phyloP scores from a whole-genome alignment of 2,113 vertebrate species.

The Candoia aspera region DNA sequence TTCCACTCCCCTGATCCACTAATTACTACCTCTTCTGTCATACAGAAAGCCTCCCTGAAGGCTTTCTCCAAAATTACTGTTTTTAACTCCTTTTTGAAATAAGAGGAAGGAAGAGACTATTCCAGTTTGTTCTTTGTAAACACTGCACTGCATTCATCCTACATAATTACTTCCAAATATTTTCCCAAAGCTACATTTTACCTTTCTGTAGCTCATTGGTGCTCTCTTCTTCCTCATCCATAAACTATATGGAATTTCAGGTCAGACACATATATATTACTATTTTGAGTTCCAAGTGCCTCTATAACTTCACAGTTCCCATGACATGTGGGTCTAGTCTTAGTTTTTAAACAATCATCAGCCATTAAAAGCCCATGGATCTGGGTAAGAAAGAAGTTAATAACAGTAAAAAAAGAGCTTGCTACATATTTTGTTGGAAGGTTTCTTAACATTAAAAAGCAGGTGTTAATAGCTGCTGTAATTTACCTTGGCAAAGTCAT shows the following conservation, averaged over 20 bases:
- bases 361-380: background rate
- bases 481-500: background rate
- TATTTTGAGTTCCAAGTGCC: background rate
- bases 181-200: background rate
- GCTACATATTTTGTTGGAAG: background rate
- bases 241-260: background rate
- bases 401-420: background rate
- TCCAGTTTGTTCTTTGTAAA: background rate
- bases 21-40: background rate
- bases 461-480: background rate
- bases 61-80: background rate
- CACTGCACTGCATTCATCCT: background rate
- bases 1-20: background rate
- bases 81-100: background rate
- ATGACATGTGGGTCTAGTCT: background rate
- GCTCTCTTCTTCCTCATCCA: background rate
- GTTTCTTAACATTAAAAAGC: background rate
- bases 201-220: background rate
- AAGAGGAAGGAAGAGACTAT: background rate
- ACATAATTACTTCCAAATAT: background rate
- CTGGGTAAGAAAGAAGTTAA: background rate
- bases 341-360: background rate
- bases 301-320: background rate
- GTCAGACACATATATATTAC: background rate
- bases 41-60: background rate